Conservation (phyloP, 2,797 vertebrate species). For the Perodicticus potto region DNA sequence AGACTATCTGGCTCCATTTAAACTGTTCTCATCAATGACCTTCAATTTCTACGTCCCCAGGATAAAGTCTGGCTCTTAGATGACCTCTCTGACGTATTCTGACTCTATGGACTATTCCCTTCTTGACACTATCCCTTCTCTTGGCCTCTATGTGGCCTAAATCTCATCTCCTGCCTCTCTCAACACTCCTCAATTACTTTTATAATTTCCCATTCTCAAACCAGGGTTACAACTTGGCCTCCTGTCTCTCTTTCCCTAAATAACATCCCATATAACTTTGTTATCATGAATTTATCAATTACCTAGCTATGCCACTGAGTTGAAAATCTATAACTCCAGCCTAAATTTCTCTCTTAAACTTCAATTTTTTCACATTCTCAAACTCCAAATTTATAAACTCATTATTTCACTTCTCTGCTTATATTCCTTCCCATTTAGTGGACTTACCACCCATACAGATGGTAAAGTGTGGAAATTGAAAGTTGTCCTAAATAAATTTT, state of each 20-base stretch:
- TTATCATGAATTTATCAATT: background rate
- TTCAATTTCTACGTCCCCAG: background rate
- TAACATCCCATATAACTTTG: background rate
- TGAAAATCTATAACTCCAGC: background rate
- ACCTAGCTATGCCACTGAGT: background rate
- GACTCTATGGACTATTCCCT: background rate
- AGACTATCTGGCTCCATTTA: background rate
- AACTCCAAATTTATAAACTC: background rate
- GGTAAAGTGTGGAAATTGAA: background rate
- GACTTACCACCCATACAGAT: background rate
- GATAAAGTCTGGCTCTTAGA: background rate
- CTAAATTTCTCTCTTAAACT: background rate
- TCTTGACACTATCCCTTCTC: background rate
- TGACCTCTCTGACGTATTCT: background rate
- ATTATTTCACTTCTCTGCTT: background rate
- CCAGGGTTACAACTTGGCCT: background rate
- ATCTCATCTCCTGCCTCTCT: background rate
- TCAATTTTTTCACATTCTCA: background rate
- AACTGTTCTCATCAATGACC: background rate
- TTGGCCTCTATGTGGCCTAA: background rate
- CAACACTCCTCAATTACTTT: background rate
- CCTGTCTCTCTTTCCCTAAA: background rate
- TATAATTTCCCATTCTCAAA: background rate
- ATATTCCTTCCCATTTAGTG: background rate
- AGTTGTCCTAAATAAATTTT: background rate